Base-by-base conservation (phyloP, 1,140 invertebrate genomes). In the Coptotermes formosanus region DNA sequence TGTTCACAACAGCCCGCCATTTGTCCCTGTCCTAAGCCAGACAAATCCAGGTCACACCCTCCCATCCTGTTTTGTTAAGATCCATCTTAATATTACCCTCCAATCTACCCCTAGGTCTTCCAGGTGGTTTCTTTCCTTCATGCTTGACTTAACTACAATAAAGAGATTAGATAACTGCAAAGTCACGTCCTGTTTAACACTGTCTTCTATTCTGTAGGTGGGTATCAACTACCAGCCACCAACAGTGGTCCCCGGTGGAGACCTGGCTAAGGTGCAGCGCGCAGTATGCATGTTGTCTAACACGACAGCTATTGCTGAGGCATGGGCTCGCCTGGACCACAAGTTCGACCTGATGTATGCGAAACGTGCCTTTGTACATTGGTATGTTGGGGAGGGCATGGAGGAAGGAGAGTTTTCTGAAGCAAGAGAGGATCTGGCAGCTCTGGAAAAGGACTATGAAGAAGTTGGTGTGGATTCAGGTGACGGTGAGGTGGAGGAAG, bases 201-300 rank as follows among this genome's bases (percentile, higher is more conserved):
- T 4, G 12, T 12, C 19, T 4, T 55, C 14, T 55, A 21, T 16
- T 55, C 14, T 16, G 7, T 25, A 96, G 92, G 95, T 91, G 69
- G 94, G 94, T 84, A 96, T 96, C 89, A 97, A 97, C 92, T 96
- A 97, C 90, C 96, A 97, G 90, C 96, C 96, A 81, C 96, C 96
- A 23, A 96, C 95, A 87, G 95, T 96, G 48, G 95, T 97, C 84
- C 95, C 96, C 69, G 95, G 95, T 25, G 96, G 96, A 83, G 96
- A 97, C 91, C 90, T 97, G 89, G 95, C 92, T 89, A 95, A 93
- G 93, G 95, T 93, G 87, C 95, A 93, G 92, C 95, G 93, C 88
- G 95, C 93, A 89, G 95, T 92, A 86, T 96, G 92, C 92, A 96
- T 96, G 94, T 93, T 96, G 91, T 95, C 94, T 88, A 96, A 96